A percentile compares a stretch with the other conserved stretches of the same genome.
Evolutionary conservation across 2,888 invertebrate genomes (phyloP).

Genomic region (Trypoxylon attenuatum): DNA sequence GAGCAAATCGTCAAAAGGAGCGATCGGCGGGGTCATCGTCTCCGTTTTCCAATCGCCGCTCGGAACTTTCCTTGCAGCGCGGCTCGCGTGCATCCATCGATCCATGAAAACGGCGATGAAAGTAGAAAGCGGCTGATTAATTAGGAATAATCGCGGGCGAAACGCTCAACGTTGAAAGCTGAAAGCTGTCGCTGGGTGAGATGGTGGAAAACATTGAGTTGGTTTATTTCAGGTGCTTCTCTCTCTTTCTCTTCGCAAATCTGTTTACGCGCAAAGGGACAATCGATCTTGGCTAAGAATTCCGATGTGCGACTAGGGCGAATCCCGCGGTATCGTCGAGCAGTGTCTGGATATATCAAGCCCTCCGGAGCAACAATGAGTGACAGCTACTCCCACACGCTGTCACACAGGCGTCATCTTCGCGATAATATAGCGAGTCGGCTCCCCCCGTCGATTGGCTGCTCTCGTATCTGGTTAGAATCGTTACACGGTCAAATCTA

Average conservation of each 20-base stretch:
- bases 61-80: constrained; percentile 22
- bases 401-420: constrained; percentile 68
- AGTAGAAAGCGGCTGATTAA: too few species aligned
- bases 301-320: constrained; percentile 30
- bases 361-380: constrained; percentile 68
- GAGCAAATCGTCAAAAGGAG: too few species aligned
- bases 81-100: too few species aligned
- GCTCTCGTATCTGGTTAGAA: constrained; percentile 61
- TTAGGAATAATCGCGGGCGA: too few species aligned
- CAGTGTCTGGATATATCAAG: constrained; percentile 61
- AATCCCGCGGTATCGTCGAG: constrained; percentile 45
- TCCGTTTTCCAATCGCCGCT: constrained; percentile 21
- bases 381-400: constrained; percentile 73
- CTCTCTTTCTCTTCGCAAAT: too few species aligned
- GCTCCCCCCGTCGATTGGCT: constrained; percentile 45
- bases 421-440: constrained; percentile 61
- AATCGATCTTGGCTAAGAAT: constrained; percentile 52
- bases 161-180: too few species aligned
- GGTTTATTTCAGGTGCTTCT: too few species aligned
- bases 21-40: constrained; percentile 11
- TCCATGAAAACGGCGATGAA: too few species aligned
- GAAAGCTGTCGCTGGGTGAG: too few species aligned
- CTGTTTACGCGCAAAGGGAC: too few species aligned
- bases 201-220: too few species aligned
- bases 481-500: constrained; percentile 60